phyloP scores from a whole-genome alignment of 2,797 vertebrate genomes.

The Chelonia mydas region DNA sequence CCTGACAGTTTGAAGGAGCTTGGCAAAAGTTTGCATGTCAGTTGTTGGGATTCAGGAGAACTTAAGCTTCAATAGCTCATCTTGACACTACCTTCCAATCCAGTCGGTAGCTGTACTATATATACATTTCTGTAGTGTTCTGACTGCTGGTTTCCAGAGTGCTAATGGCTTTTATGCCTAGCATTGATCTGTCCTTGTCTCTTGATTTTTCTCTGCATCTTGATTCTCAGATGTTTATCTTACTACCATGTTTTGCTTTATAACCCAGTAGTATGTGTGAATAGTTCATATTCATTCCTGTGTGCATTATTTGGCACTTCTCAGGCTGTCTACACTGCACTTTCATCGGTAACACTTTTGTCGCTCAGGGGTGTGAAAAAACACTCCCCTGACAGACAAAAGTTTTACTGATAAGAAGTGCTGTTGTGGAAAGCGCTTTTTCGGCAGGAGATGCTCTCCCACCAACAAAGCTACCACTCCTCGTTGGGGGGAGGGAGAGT shows the following conservation, averaged over 20 bases:
- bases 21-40: background rate
- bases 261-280: background rate
- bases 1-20: background rate
- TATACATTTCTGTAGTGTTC: background rate
- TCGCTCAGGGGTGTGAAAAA: too few species aligned
- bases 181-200: fast-evolving
- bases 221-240: background rate
- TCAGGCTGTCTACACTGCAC: too few species aligned
- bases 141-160: background rate
- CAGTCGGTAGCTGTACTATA: fast-evolving
- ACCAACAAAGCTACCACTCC: too few species aligned
- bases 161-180: background rate
- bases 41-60: background rate
- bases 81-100: background rate
- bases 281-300: background rate
- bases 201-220: background rate
- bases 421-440: too few species aligned
- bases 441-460: too few species aligned
- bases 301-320: background rate
- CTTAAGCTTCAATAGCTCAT: background rate
- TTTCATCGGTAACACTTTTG: too few species aligned
- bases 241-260: background rate
- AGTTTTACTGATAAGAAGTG: too few species aligned
- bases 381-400: too few species aligned
- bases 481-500: too few species aligned